Percentiles rank a stretch among this genome's conserved stretches.
These are phyloP conservation scores for Pseudochaenichthys georgianus DNA, from an alignment of 2,797 vertebrate species.

Conservation along the genomic window DNA sequence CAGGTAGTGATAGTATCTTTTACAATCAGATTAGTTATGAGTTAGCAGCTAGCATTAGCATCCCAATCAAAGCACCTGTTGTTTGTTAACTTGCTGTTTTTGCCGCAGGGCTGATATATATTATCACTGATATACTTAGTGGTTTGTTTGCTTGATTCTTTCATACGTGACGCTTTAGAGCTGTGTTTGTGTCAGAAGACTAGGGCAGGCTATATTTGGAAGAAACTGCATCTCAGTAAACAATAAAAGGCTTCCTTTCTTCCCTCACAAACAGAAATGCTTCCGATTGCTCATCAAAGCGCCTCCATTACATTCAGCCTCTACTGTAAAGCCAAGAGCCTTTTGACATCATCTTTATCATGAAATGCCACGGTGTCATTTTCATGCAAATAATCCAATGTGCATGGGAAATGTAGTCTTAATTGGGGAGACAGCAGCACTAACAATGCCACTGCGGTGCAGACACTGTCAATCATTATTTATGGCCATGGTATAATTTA, in stretches of 20 bases:
- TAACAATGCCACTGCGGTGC: background rate
- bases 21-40: background rate
- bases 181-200: background rate
- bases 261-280: background rate
- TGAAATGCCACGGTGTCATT: background rate
- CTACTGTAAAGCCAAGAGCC: background rate
- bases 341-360: background rate
- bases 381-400: slow-evolving; percentile 2
- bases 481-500: background rate
- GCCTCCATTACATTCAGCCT: background rate
- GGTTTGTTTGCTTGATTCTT: background rate
- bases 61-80: slow-evolving; percentile 16
- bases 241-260: background rate
- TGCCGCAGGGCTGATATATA: background rate
- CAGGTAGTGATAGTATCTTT: background rate
- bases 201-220: background rate
- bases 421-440: slow-evolving; percentile 1
- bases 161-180: background rate
- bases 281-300: background rate
- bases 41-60: background rate
- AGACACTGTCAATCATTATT: background rate
- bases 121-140: background rate
- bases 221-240: background rate
- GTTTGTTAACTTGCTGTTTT: background rate
- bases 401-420: background rate